These are phyloP conservation scores for Paramormyrops kingsleyae DNA, from an alignment of 2,113 vertebrate species.

Conservation along the genomic window DNA sequence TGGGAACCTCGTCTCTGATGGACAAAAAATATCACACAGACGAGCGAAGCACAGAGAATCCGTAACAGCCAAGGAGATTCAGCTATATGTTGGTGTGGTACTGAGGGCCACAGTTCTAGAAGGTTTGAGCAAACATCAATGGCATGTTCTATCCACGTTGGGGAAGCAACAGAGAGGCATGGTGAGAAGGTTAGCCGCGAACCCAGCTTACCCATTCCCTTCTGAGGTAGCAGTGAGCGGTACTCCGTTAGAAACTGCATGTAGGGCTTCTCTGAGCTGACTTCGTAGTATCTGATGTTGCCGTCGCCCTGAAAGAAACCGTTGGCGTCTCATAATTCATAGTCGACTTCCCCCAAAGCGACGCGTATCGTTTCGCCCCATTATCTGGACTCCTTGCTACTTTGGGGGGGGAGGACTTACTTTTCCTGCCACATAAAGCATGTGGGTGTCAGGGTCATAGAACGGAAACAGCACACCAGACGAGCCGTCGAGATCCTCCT, in stretches of 20 bases:
- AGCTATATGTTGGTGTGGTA: not conserved
- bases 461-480: slow-evolving; percentile 81
- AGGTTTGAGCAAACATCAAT: not conserved
- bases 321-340: not conserved
- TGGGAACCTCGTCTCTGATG: not conserved
- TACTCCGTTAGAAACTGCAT: slow-evolving; percentile 78
- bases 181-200: not conserved
- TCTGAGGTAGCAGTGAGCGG: slow-evolving; percentile 77
- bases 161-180: not conserved
- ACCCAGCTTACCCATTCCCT: slow-evolving; percentile 76
- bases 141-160: not conserved
- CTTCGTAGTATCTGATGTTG: slow-evolving; percentile 87
- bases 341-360: no score
- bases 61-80: no score
- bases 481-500: slow-evolving; percentile 81
- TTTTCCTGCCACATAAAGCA: slow-evolving; percentile 87
- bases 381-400: not conserved
- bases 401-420: slow-evolving; percentile 40
- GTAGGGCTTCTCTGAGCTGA: slow-evolving; percentile 76
- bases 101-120: not conserved
- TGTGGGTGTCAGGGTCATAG: slow-evolving; percentile 78
- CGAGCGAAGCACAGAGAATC: not conserved
- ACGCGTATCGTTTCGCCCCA: not conserved
- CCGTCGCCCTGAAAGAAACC: slow-evolving; percentile 72
- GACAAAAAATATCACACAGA: no score